Conservation (phyloP, 2,797 vertebrate species). For the Amniataba percoides region DNA sequence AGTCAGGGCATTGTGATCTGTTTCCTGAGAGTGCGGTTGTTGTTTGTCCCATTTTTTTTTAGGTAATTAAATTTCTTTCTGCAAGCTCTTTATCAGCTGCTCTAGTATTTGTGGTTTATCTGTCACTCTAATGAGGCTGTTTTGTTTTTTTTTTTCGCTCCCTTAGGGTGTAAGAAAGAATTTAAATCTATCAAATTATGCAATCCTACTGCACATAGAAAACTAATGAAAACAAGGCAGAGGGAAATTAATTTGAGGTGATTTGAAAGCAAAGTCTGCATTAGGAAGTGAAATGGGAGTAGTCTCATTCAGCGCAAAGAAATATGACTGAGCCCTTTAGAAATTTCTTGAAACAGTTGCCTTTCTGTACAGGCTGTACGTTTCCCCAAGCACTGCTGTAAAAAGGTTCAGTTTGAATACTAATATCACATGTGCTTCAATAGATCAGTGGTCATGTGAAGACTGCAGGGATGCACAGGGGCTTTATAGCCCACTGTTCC, state of each 20-base stretch:
- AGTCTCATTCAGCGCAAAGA: constrained; percentile 24
- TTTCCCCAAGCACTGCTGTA: constrained; percentile 42
- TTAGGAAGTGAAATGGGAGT: constrained; percentile 21
- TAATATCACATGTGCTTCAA: constrained; percentile 40
- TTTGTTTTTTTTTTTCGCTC: constrained; percentile 13
- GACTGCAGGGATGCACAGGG: constrained; percentile 33
- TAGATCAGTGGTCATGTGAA: constrained; percentile 40
- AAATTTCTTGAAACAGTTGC: constrained; percentile 52
- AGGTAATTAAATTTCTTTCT: constrained; percentile 67
- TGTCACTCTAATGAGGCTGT: constrained; percentile 73
- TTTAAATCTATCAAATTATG: constrained; percentile 69
- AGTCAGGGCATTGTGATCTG: constrained; percentile 46
- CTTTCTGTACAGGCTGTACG: constrained; percentile 16
- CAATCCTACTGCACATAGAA: constrained; percentile 50
- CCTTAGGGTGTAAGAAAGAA: constrained; percentile 56
- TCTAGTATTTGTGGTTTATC: constrained; percentile 69
- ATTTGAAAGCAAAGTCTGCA: constrained; percentile 51
- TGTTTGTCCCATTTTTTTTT: constrained; percentile 47
- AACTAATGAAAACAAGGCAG: constrained; percentile 67
- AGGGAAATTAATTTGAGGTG: constrained; percentile 58
- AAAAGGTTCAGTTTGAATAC: constrained; percentile 53
- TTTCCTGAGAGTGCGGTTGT: constrained; percentile 52
- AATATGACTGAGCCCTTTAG: constrained; percentile 37
- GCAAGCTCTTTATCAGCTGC: constrained; percentile 63
- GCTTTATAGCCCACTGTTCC: constrained; percentile 43